These are phyloP conservation scores for Falcunculus frontatus DNA, from an alignment of 2,113 vertebrate species.

Conservation along the genomic window DNA sequence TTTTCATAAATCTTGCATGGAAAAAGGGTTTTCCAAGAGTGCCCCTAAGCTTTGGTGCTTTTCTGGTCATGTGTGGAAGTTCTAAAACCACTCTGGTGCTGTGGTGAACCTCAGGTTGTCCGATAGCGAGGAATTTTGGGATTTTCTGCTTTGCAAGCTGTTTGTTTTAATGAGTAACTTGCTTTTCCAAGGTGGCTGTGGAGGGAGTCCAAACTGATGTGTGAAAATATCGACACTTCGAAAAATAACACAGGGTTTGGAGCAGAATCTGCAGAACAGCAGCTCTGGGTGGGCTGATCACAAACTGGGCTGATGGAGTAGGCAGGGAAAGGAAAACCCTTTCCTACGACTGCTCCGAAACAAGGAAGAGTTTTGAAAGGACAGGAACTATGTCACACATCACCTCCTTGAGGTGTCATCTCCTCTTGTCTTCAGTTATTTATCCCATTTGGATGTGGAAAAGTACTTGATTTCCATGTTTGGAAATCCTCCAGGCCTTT, in stretches of 20 bases:
- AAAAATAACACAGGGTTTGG: not conserved
- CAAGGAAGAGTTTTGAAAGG: not conserved
- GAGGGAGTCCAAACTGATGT: not conserved
- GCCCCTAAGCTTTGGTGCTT: not conserved
- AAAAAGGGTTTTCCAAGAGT: not conserved
- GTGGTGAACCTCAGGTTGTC: not conserved
- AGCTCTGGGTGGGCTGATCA: not conserved
- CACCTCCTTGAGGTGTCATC: not conserved
- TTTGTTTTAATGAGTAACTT: not conserved
- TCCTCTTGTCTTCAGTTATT: not conserved
- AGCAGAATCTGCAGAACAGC: not conserved
- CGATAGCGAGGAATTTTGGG: not conserved
- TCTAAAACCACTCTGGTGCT: not conserved
- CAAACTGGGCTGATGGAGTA: not conserved
- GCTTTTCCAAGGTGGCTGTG: not conserved
- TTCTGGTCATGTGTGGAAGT: not conserved
- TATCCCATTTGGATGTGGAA: not conserved
- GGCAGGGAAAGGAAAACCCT: not conserved
- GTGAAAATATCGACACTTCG: accelerated
- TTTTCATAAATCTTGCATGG: not conserved
- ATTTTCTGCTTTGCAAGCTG: not conserved
- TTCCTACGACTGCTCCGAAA: not conserved
- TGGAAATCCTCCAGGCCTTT: not conserved
- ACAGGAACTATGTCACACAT: not conserved
- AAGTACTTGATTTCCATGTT: not conserved